A percentile compares a stretch with the other conserved stretches of the same genome.
These are phyloP conservation scores for Patella vulgata DNA, from an alignment of 1,140 invertebrate species.

Conservation along the genomic window DNA sequence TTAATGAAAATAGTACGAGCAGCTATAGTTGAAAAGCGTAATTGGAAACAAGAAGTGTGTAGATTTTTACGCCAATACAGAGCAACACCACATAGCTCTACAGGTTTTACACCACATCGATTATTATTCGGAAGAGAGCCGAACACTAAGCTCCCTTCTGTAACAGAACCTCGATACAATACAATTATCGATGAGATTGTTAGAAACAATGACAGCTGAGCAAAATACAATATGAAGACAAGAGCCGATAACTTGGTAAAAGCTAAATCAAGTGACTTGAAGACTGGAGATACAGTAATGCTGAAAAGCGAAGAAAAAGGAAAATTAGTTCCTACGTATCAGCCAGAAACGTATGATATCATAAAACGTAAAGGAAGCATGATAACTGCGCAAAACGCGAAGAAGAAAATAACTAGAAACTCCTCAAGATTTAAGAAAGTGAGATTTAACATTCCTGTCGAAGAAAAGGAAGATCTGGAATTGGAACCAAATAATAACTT, in stretches of 20 bases:
- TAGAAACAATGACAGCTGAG: not conserved
- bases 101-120: not conserved
- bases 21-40: slow-evolving; percentile 6
- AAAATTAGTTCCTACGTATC: too few relatives aligned
- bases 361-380: too few relatives aligned
- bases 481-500: too few relatives aligned
- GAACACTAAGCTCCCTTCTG: not conserved
- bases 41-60: slow-evolving; percentile 25
- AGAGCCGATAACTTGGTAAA: slow-evolving; percentile 13
- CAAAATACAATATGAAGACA: slow-evolving; percentile 23
- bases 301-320: slow-evolving; percentile 13
- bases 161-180: not conserved
- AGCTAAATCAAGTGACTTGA: slow-evolving; percentile 8
- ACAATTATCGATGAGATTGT: not conserved
- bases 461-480: too few relatives aligned
- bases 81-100: slow-evolving; percentile 21
- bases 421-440: too few relatives aligned
- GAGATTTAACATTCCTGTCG: too few relatives aligned
- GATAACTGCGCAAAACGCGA: too few relatives aligned
- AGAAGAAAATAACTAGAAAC: too few relatives aligned
- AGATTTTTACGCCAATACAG: slow-evolving; percentile 25
- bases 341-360: too few relatives aligned
- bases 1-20: slow-evolving; percentile 19
- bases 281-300: slow-evolving; percentile 22
- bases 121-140: too few relatives aligned